phyloP scores from a whole-genome alignment of 2,888 invertebrate species.

The Anthoptus insignis region DNA sequence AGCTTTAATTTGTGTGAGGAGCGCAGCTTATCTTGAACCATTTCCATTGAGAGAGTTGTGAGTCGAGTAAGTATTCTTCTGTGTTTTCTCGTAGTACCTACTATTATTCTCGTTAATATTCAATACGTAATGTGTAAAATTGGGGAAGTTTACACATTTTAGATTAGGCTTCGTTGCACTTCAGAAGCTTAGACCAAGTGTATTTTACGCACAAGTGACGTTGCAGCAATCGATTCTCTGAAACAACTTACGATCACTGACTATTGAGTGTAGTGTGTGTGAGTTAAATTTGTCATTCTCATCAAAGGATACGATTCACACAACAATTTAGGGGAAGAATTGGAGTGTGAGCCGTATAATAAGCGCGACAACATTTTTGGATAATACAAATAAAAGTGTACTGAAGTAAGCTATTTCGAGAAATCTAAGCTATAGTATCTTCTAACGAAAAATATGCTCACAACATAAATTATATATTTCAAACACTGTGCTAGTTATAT shows the following conservation, averaged over 20 bases:
- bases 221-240: conserved; percentile 51
- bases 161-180: conserved; percentile 72
- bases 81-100: conserved; percentile 49
- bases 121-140: conserved; percentile 71
- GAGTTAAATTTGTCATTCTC: conserved; percentile 52
- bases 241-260: conserved; percentile 50
- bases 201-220: conserved; percentile 68
- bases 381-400: conserved; percentile 61
- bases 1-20: conserved; percentile 63
- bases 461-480: conserved; percentile 76
- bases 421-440: conserved; percentile 53
- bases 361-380: conserved; percentile 55
- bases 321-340: conserved; percentile 85
- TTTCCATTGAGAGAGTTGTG: conserved; percentile 73
- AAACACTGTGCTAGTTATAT: conserved; percentile 83
- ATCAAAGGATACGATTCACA: conserved; percentile 66
- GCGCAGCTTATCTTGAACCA: conserved; percentile 62
- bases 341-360: conserved; percentile 67
- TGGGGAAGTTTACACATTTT: conserved; percentile 84
- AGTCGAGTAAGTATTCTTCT: conserved; percentile 66
- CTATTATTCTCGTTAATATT: conserved; percentile 51
- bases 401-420: conserved; percentile 63
- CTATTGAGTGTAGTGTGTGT: conserved; percentile 49
- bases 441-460: conserved; percentile 77
- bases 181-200: conserved; percentile 74